phyloP scores from a whole-genome alignment of 2,113 vertebrate genomes.

The Sylvietta virens region DNA sequence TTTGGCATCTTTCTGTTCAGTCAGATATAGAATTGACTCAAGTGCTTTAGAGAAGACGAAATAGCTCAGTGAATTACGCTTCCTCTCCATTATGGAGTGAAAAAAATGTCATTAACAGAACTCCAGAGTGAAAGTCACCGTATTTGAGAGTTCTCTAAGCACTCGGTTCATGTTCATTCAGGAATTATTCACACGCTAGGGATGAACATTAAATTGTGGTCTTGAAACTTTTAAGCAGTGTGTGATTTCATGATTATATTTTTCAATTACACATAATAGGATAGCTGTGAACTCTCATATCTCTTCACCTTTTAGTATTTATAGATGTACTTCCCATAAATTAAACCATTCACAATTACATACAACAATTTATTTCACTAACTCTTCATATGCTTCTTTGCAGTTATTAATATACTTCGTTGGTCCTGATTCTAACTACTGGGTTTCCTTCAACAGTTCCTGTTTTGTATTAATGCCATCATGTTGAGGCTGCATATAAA shows the following conservation, averaged over 20 bases:
- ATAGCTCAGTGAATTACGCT: background rate
- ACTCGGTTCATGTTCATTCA: background rate
- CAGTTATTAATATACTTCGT: background rate
- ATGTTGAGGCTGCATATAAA: background rate
- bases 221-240: constrained; percentile 3
- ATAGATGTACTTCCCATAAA: background rate
- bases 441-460: background rate
- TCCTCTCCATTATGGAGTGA: background rate
- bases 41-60: background rate
- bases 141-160: constrained; percentile 6
- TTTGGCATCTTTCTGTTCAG: constrained; percentile 28
- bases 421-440: background rate
- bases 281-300: background rate
- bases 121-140: background rate
- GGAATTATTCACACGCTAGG: constrained; percentile 6
- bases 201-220: constrained; percentile 33
- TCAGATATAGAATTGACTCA: constrained; percentile 1
- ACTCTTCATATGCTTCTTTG: background rate
- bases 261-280: background rate
- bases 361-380: background rate
- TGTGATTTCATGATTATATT: constrained; percentile 28
- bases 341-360: background rate
- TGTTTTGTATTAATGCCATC: background rate
- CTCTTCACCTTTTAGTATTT: constrained; percentile 12
- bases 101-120: constrained; percentile 20